Conservation (phyloP, 2,888 invertebrate genomes). For the Spatulosminthurus flaviceps region DNA sequence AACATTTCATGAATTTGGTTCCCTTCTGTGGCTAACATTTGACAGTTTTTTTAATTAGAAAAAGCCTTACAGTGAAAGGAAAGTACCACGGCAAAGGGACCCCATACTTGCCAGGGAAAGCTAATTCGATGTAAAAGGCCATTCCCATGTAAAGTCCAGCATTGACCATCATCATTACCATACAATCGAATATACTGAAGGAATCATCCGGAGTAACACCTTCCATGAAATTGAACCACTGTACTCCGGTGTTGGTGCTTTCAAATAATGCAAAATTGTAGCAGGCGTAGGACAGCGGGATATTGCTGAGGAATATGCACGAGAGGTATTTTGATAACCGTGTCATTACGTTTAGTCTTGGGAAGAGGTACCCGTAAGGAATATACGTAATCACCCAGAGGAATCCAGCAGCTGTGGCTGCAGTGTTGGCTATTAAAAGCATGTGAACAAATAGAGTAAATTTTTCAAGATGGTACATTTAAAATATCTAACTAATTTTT, state of each 20-base stretch:
- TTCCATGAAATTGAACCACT: conserved; percentile 53
- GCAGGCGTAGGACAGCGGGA: conserved; percentile 82
- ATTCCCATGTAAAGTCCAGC: conserved; percentile 76
- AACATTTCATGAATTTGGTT: too few species aligned
- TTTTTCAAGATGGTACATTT: too few species aligned
- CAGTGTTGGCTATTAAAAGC: conserved; percentile 75
- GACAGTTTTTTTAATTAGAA: background rate
- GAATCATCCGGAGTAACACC: conserved; percentile 59
- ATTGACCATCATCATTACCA: conserved; percentile 70
- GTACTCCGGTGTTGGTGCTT: conserved; percentile 51
- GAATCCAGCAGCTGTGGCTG: conserved; percentile 78
- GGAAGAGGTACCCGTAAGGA: conserved; percentile 76
- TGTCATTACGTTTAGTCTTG: conserved; percentile 74
- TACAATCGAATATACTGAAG: conserved; percentile 35
- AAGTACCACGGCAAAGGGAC: conserved; percentile 86
- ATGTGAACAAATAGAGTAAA: conserved; percentile 23
- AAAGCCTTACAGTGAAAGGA: conserved; percentile 70
- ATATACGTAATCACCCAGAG: conserved; percentile 76
- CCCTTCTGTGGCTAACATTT: conserved; percentile 48
- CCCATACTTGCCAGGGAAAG: conserved; percentile 86
- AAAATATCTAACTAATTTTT: too few species aligned
- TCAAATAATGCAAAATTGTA: conserved; percentile 67
- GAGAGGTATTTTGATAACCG: conserved; percentile 72
- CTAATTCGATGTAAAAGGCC: conserved; percentile 85
- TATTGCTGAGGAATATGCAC: conserved; percentile 77